Conservation (phyloP, 37 sponge, comb jelly and placozoan genomes). For the Geodia barretti region DNA sequence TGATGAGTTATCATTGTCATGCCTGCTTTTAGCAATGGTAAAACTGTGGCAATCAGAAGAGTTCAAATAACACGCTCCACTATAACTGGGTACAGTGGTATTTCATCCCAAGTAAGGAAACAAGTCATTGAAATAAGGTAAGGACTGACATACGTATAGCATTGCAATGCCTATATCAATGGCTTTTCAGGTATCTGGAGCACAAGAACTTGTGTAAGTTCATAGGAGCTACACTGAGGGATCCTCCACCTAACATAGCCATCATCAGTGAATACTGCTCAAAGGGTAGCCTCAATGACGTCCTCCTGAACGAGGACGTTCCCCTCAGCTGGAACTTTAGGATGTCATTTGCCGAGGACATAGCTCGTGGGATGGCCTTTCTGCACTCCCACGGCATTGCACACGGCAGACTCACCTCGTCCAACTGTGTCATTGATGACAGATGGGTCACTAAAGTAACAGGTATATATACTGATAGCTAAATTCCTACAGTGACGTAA, state of each 20-base stretch:
- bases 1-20: too few species aligned
- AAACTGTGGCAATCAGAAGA: conserved; percentile 83
- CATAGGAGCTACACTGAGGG: conserved; percentile 70
- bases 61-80: not conserved
- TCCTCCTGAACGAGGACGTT: conserved; percentile 89
- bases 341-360: conserved; percentile 88
- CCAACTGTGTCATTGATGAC: conserved; percentile 92
- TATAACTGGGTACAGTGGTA: not conserved
- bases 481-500: too few species aligned
- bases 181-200: conserved; percentile 60
- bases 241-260: conserved; percentile 26
- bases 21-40: conserved; percentile 87
- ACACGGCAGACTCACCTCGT: conserved; percentile 80
- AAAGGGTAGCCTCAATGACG: conserved; percentile 93
- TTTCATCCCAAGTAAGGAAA: conserved; percentile 59
- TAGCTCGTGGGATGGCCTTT: conserved; percentile 84
- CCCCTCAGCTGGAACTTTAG: conserved; percentile 93
- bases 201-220: conserved; percentile 91
- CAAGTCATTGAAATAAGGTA: conserved; percentile 88
- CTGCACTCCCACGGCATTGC: conserved; percentile 66
- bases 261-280: conserved; percentile 91
- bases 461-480: too few species aligned
- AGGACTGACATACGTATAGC: not conserved
- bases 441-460: conserved; percentile 91
- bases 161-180: too few species aligned